These are phyloP conservation scores for Ophonus ardosiacus DNA, from an alignment of 2,888 invertebrate species.

Conservation along the genomic window DNA sequence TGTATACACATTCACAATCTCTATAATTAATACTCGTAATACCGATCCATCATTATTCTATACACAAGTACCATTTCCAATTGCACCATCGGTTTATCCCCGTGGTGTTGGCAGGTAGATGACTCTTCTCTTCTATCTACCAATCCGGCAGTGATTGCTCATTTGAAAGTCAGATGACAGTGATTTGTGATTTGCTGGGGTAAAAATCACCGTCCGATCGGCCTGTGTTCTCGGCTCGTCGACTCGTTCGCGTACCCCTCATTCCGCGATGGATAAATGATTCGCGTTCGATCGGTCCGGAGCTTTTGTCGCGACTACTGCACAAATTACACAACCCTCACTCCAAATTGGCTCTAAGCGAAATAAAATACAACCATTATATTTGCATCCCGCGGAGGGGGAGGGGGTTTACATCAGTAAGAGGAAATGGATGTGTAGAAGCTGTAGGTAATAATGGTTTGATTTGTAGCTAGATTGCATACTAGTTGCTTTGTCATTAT, in stretches of 20 bases:
- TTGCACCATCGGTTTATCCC: no score
- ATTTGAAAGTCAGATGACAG: slow-evolving; percentile 44
- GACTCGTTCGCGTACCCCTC: no score
- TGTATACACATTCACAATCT: no score
- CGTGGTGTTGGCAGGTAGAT: neutral
- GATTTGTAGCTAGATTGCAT: no score
- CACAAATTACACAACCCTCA: slow-evolving; percentile 10
- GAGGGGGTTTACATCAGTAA: no score
- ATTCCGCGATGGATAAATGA: slow-evolving; percentile 21
- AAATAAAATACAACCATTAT: slow-evolving; percentile 27
- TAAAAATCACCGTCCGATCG: slow-evolving; percentile 13
- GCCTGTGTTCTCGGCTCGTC: neutral
- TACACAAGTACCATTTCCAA: no score
- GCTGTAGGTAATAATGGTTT: no score
- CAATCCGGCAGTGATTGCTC: slow-evolving; percentile 19
- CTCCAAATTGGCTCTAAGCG: slow-evolving; percentile 20
- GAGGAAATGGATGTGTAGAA: no score
- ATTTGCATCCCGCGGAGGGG: neutral
- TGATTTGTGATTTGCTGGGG: slow-evolving; percentile 25
- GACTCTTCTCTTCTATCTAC: neutral
- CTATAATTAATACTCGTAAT: no score
- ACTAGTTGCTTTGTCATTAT: no score
- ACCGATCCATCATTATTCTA: no score
- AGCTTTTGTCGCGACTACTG: slow-evolving; percentile 20
- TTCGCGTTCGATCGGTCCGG: neutral